A percentile compares a stretch with the other conserved stretches of the same genome.
Evolutionary conservation across 2,888 invertebrate genomes (phyloP).

Genomic region (Trichopoda pennipes): DNA sequence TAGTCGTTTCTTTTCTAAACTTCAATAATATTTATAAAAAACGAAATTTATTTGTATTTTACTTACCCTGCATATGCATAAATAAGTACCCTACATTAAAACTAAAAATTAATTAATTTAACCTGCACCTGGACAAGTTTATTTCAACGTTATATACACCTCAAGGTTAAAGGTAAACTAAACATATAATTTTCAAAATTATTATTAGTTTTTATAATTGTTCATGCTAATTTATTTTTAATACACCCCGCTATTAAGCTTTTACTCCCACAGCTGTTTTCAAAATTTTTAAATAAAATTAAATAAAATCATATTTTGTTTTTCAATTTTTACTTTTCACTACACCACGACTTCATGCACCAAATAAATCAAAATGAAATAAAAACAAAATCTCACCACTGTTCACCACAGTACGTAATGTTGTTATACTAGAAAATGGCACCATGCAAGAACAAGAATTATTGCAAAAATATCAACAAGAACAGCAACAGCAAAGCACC

Average conservation of each 20-base stretch:
- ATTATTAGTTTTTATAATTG: neutral
- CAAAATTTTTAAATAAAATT: neutral
- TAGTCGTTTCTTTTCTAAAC: no score
- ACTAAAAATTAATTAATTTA: no score
- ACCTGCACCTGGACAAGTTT: no score
- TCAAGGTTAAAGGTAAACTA: neutral
- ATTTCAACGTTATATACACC: no score
- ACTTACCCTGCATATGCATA: no score
- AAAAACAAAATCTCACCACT: slow-evolving; percentile 5
- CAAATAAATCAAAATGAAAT: slow-evolving; percentile 6
- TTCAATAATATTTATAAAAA: no score
- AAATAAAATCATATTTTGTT: slow-evolving; percentile 3
- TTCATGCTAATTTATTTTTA: neutral
- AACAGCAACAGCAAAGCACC: slow-evolving; percentile 69
- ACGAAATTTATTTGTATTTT: no score
- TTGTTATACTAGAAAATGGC: slow-evolving; percentile 65
- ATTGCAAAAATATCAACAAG: slow-evolving; percentile 61
- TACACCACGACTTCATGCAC: slow-evolving; percentile 41
- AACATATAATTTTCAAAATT: neutral
- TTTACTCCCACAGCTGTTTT: neutral
- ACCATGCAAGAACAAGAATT: slow-evolving; percentile 52
- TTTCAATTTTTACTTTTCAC: slow-evolving; percentile 11
- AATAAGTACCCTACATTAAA: no score
- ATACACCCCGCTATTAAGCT: neutral
- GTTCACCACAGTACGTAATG: slow-evolving; percentile 59